phyloP scores from a whole-genome alignment of 2,888 invertebrate genomes.

The Sphaeridia pumilis region DNA sequence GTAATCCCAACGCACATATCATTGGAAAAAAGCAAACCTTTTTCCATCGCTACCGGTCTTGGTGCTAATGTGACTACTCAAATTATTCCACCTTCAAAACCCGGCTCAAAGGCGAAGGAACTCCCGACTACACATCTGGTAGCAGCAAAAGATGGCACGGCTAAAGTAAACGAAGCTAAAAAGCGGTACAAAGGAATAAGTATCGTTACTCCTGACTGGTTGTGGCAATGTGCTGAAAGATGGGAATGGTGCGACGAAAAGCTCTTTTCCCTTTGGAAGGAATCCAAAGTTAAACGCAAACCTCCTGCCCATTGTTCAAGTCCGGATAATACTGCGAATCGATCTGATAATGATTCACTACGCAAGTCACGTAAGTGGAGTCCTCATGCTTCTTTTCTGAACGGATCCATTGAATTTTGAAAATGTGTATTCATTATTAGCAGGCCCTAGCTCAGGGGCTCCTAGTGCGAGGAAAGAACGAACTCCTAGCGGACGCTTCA shows the following conservation, averaged over 20 bases:
- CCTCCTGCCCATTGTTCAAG: constrained; percentile 62
- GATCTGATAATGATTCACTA: too few relatives aligned
- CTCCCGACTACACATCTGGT: constrained; percentile 77
- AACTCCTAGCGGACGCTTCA: constrained; percentile 62
- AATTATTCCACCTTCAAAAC: constrained; percentile 37
- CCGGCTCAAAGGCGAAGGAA: constrained; percentile 37
- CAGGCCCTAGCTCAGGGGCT: too few relatives aligned
- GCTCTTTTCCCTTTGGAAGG: constrained; percentile 58
- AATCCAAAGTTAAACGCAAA: constrained; percentile 39
- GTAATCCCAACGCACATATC: constrained; percentile 80
- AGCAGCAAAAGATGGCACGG: constrained; percentile 71
- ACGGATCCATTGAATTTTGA: too few relatives aligned
- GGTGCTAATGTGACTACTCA: constrained; percentile 62
- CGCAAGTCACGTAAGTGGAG: too few relatives aligned
- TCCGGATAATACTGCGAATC: constrained; percentile 44
- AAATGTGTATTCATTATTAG: too few relatives aligned
- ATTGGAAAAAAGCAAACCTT: constrained; percentile 71
- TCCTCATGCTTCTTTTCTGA: too few relatives aligned
- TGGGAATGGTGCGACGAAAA: constrained; percentile 79
- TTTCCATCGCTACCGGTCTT: constrained; percentile 68
- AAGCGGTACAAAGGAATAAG: constrained; percentile 49
- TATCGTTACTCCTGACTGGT: constrained; percentile 85
- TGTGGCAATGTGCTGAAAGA: constrained; percentile 85
- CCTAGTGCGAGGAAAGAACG: constrained; percentile 45
- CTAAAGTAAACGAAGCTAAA: constrained; percentile 55